These are phyloP conservation scores for Sebastes reedi DNA, from an alignment of 2,797 vertebrate genomes.

Conservation along the genomic window DNA sequence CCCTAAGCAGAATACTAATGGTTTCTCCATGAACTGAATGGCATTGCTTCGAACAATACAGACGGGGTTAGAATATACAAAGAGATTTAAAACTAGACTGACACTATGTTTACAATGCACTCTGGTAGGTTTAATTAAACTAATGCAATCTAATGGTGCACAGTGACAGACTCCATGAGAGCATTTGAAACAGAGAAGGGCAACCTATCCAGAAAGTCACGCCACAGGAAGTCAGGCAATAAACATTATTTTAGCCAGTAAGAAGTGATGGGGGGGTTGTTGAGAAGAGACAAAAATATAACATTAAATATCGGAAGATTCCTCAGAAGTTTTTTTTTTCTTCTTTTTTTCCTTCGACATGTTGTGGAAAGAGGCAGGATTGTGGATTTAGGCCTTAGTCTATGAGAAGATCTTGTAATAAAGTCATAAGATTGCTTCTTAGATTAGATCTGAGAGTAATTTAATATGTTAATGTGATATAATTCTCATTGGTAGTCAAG, in stretches of 20 bases:
- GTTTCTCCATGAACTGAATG: not conserved
- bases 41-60: not conserved
- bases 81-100: not conserved
- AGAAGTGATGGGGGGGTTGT: not conserved
- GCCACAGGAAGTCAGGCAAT: too few species aligned
- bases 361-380: not conserved
- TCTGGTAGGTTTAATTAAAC: not conserved
- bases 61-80: not conserved
- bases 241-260: not conserved
- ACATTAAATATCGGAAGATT: not conserved
- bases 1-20: conserved; percentile 2
- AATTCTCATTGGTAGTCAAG: not conserved
- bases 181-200: not conserved
- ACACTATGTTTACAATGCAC: not conserved
- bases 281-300: too few species aligned
- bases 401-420: not conserved
- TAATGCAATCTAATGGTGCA: not conserved
- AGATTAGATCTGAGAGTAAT: not conserved
- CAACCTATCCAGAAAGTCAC: not conserved
- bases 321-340: too few species aligned
- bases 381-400: not conserved
- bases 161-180: not conserved
- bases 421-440: not conserved
- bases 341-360: not conserved
- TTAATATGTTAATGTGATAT: not conserved